These are phyloP conservation scores for Artibeus jamaicensis DNA, from an alignment of 2,797 vertebrate species.

Conservation along the genomic window DNA sequence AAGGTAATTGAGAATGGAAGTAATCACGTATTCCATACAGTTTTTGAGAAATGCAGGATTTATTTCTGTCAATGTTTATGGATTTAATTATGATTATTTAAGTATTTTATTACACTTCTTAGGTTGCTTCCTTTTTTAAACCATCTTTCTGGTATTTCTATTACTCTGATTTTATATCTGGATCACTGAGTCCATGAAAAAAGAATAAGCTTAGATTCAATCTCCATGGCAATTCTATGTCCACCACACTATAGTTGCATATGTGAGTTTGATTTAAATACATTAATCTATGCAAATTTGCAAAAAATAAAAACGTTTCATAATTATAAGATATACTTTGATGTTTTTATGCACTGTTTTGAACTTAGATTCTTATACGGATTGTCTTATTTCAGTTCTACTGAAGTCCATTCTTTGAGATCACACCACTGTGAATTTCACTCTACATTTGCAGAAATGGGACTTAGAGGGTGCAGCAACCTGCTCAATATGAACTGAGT, in stretches of 20 bases:
- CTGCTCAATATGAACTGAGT: background rate
- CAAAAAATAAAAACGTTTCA: background rate
- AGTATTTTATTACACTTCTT: background rate
- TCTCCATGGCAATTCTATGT: constrained; percentile 67
- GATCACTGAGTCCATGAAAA: constrained; percentile 5
- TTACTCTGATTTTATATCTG: constrained; percentile 11
- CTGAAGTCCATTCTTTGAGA: background rate
- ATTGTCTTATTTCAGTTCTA: no score
- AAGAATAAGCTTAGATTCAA: constrained; percentile 42
- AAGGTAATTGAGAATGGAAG: background rate
- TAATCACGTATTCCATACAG: background rate
- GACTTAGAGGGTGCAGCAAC: background rate
- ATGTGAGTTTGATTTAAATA: constrained; percentile 55
- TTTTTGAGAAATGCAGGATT: background rate
- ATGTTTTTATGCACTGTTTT: background rate
- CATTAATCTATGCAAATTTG: constrained; percentile 50
- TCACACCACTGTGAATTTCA: background rate
- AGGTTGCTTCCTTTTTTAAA: constrained; percentile 19
- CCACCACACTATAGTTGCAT: constrained; percentile 47
- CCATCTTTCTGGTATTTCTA: background rate
- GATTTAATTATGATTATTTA: constrained; percentile 18
- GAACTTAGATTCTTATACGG: no score
- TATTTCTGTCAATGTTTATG: background rate
- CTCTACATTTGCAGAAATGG: background rate
- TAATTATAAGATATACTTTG: background rate